Percentiles rank a stretch among this genome's conserved stretches.
Evolutionary conservation across 2,888 invertebrate species (phyloP).

Genomic region (Spatulosminthurus flaviceps): DNA sequence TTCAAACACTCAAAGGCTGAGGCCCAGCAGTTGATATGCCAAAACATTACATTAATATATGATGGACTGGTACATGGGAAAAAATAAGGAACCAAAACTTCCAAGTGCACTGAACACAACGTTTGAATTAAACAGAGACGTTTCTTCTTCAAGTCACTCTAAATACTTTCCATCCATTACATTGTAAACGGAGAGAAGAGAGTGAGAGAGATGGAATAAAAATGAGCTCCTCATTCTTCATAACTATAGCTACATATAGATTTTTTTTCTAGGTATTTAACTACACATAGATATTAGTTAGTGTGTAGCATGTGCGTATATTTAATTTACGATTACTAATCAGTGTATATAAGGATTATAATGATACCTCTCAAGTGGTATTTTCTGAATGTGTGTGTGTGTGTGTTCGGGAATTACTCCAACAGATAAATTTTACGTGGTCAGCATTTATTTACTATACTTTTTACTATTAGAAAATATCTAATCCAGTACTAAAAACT

Average conservation of each 20-base stretch:
- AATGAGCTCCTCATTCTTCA: not conserved
- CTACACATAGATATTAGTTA: too few relatives aligned
- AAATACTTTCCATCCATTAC: conserved; percentile 2
- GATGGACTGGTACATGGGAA: not conserved
- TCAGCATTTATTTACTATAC: too few relatives aligned
- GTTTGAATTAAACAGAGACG: not conserved
- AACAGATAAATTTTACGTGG: too few relatives aligned
- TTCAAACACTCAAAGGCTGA: conserved; percentile 6
- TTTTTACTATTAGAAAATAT: too few relatives aligned
- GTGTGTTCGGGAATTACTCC: not conserved
- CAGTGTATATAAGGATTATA: conserved; percentile 22
- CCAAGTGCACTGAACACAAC: not conserved
- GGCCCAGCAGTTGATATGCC: conserved; percentile 10
- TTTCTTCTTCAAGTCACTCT: not conserved
- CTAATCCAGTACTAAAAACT: too few relatives aligned
- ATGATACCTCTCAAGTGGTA: too few relatives aligned
- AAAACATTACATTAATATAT: conserved; percentile 7
- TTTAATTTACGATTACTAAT: conserved; percentile 24
- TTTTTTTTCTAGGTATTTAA: too few relatives aligned
- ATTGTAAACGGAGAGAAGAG: not conserved
- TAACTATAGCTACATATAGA: too few relatives aligned
- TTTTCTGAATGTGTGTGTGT: not conserved
- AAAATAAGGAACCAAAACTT: not conserved
- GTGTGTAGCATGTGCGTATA: not conserved
- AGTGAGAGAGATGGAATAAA: not conserved